A percentile compares a stretch with the other conserved stretches of the same genome.
phyloP scores from a whole-genome alignment of 2,888 invertebrate genomes.

The Campoplex nolae region DNA sequence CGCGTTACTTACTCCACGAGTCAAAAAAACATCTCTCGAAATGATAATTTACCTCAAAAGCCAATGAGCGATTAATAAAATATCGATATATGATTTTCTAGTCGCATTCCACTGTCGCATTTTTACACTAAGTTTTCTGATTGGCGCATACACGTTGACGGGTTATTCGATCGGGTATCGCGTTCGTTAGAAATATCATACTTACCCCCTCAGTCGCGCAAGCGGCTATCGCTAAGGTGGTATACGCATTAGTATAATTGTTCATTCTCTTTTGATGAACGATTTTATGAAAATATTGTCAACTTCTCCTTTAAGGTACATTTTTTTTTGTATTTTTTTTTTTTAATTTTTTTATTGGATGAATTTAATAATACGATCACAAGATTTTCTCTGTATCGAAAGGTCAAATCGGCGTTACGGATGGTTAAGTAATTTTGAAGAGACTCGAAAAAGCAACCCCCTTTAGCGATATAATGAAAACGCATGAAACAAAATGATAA shows the following conservation, averaged over 20 bases:
- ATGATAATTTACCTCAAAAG: background rate
- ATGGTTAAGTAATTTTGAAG: conserved; percentile 12
- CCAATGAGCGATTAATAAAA: background rate
- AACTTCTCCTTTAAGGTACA: background rate
- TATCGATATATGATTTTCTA: conserved; percentile 29
- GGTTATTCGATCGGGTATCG: conserved; percentile 45
- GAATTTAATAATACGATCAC: background rate
- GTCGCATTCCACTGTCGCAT: conserved; percentile 42
- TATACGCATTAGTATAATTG: conserved; percentile 69
- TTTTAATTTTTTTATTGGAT: background rate
- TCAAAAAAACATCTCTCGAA: background rate
- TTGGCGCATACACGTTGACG: conserved; percentile 10
- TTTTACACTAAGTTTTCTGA: conserved; percentile 30
- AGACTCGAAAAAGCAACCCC: conserved; percentile 21
- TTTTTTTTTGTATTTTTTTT: background rate
- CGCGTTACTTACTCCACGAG: background rate
- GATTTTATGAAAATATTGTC: background rate
- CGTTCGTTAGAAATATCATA: conserved; percentile 56
- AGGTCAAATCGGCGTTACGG: conserved; percentile 15
- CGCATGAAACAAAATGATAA: conserved; percentile 29
- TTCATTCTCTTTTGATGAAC: conserved; percentile 44
- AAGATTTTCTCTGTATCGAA: conserved; percentile 14
- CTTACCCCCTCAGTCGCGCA: conserved; percentile 69
- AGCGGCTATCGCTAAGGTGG: conserved; percentile 75
- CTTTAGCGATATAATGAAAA: conserved; percentile 22